phyloP scores from a whole-genome alignment of 2,888 invertebrate species.

The Agrilus biguttatus region DNA sequence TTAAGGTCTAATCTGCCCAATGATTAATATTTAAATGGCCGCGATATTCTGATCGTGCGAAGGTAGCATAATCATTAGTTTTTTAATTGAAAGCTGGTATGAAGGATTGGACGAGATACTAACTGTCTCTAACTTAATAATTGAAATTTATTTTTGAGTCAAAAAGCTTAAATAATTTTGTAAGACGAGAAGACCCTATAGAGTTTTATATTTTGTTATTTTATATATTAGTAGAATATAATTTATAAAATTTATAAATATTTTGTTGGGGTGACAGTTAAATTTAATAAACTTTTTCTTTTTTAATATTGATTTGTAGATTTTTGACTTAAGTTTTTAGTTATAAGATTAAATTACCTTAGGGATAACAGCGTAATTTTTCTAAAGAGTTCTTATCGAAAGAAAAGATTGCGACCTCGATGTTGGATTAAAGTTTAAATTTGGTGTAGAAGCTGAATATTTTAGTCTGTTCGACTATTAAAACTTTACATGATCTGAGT shows the following conservation, averaged over 20 bases:
- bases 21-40: conserved; percentile 58
- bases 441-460: conserved; percentile 50
- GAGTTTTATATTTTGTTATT: conserved; percentile 43
- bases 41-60: conserved; percentile 66
- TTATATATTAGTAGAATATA: conserved; percentile 19
- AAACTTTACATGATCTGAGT: conserved; percentile 80
- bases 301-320: conserved; percentile 30
- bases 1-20: conserved; percentile 59
- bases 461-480: conserved; percentile 72
- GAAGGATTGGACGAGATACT: conserved; percentile 56
- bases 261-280: conserved; percentile 53
- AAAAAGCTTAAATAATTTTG: conserved; percentile 52
- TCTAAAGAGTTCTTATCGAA: conserved; percentile 59
- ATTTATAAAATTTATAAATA: conserved; percentile 25
- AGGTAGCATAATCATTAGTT: conserved; percentile 71
- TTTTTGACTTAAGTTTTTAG: conserved; percentile 42
- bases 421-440: conserved; percentile 69
- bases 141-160: conserved; percentile 43
- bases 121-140: conserved; percentile 41
- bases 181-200: conserved; percentile 70
- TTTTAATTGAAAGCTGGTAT: conserved; percentile 68
- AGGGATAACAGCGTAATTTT: conserved; percentile 77
- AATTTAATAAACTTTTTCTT: conserved; percentile 42
- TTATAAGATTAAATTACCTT: conserved; percentile 61
- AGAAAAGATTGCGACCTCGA: conserved; percentile 73